Evolutionary conservation across 2,797 vertebrate species (phyloP), one percentile per base, ranked within the genome.

Genomic region (Tragelaphus eurycerus): DNA sequence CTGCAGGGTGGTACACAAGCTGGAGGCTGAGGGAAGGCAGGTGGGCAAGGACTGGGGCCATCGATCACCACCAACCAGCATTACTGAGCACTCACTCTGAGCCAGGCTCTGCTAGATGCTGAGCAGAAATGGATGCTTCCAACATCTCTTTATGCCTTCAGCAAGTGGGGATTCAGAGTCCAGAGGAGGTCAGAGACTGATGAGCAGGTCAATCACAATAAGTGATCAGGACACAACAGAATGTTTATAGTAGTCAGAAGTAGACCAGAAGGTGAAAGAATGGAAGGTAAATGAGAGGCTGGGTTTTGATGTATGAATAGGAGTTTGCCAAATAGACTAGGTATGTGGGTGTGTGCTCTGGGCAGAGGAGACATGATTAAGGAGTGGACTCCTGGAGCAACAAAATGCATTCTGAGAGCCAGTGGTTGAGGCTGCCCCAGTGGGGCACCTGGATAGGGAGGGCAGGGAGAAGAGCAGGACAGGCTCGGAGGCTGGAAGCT

Each of bases 301-400:
- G 95, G 90, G 95, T 85, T 85, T 84, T 89, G 85, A 87, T 2
- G 7, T 59, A 34, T 3, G 31, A 29, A 2, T 38, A 97, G 92
- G 87, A 93, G 92, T 21, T 89, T 62, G 62, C 79, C 67, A 29
- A 34, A 60, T 16, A 38, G 27, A 82, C 67, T n/a, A 34, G 43
- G 21, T 11, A 17, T 9, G 48, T 84, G 27, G 52, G 34, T 3
- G 7, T 48, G 34, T 10, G 3, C 85, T 76, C 85, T 4, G 64
- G 38, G 76, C 74, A 14, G 71, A 93, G 86, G 34, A 60, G 6
- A 19, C 2, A 0, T 8, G 50, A 46, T 34, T 19, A 76, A 21
- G 12, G 59, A 34, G 57, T 12, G 57, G 79, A 50, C 50, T 43
- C 5, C 8, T 14, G 46, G 21, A 64, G 29, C 64, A 54, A 4